phyloP scores from a whole-genome alignment of 2,113 vertebrate genomes.

The Chinchilla lanigera region DNA sequence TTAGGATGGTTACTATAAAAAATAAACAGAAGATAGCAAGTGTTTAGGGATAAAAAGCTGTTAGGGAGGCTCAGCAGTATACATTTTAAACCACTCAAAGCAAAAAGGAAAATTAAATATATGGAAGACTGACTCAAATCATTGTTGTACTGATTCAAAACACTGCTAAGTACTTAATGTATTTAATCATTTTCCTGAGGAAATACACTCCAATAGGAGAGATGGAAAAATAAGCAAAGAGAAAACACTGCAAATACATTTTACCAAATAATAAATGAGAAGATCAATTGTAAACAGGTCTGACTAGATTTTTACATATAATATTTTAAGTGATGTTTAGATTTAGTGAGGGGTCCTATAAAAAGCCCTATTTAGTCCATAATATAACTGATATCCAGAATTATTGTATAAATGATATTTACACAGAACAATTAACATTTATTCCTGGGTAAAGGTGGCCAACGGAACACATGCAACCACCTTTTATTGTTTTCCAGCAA shows the following conservation, averaged over 20 bases:
- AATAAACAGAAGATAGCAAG: not conserved
- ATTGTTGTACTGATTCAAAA: not conserved
- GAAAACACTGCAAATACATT: not conserved
- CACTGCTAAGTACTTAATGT: not conserved
- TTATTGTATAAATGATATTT: not conserved
- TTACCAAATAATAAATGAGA: not conserved
- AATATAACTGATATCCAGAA: not conserved
- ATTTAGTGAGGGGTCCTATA: not conserved
- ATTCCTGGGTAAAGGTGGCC: not conserved
- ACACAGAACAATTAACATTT: slow-evolving; percentile 1
- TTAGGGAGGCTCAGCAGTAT: not conserved
- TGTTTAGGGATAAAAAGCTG: not conserved
- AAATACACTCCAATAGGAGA: not conserved
- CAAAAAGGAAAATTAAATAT: not conserved
- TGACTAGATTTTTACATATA: not conserved
- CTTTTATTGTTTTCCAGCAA: not conserved
- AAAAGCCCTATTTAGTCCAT: not conserved
- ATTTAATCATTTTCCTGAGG: not conserved
- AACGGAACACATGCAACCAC: not conserved
- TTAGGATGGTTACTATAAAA: not conserved
- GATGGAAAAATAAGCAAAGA: not conserved
- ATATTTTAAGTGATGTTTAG: slow-evolving; percentile 18
- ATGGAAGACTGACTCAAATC: not conserved
- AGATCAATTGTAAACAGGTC: not conserved
- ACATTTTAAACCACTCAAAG: not conserved